Conservation (phyloP, 2,113 vertebrate species). For the Sminthopsis crassicaudata region DNA sequence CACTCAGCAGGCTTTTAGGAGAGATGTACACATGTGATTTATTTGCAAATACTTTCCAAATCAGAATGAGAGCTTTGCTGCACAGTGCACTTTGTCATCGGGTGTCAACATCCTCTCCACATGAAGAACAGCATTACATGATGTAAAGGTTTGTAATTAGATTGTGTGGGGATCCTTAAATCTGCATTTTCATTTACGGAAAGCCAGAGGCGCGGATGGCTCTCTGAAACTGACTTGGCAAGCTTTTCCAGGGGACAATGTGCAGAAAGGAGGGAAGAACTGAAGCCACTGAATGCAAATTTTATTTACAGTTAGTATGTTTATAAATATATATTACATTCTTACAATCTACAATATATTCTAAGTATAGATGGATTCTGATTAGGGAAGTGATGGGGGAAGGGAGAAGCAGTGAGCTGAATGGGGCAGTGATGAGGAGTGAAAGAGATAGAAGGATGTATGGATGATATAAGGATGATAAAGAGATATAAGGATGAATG, state of each 20-base stretch:
- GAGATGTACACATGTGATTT: conserved; percentile 1
- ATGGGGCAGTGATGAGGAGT: conserved; percentile 11
- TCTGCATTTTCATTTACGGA: conserved; percentile 26
- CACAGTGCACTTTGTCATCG: neutral
- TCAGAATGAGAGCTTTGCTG: conserved; percentile 54
- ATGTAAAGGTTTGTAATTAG: conserved; percentile 39
- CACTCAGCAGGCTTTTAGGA: conserved; percentile 3
- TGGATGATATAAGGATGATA: no score
- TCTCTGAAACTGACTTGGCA: conserved; percentile 33
- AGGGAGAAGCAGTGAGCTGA: neutral
- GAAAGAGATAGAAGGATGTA: conserved; percentile 41
- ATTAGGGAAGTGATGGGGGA: conserved; percentile 66
- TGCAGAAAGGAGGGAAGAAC: conserved; percentile 58
- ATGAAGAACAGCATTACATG: neutral
- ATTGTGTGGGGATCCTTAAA: conserved; percentile 46
- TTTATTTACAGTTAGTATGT: conserved; percentile 81
- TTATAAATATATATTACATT: conserved; percentile 86
- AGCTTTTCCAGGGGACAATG: neutral
- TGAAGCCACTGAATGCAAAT: conserved; percentile 79
- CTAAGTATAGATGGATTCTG: conserved; percentile 68
- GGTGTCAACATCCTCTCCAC: neutral
- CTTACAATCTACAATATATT: conserved; percentile 81
- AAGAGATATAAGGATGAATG: conserved; percentile 36
- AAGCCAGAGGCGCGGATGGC: neutral
- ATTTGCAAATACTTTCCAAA: conserved; percentile 56